phyloP scores from a whole-genome alignment of 2,113 vertebrate species.

The Brachypodius melanocephalos region DNA sequence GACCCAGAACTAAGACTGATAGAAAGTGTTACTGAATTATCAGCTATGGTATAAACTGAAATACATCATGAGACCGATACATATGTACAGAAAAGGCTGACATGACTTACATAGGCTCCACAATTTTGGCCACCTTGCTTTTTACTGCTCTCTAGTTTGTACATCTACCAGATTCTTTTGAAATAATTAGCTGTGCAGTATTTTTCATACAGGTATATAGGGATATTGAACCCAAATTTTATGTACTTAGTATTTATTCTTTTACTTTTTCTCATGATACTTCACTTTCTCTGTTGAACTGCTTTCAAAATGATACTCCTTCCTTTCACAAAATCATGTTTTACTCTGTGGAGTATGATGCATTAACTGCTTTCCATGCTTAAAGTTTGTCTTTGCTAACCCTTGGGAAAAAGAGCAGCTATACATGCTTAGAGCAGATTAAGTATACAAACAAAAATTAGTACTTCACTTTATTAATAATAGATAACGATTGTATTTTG shows the following conservation, averaged over 20 bases:
- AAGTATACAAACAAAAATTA: neutral
- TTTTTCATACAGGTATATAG: neutral
- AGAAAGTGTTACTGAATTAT: neutral
- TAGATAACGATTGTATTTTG: neutral
- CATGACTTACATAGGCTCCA: neutral
- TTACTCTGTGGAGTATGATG: neutral
- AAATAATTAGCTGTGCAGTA: neutral
- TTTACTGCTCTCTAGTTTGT: neutral
- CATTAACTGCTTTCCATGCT: neutral
- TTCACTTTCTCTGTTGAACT: neutral
- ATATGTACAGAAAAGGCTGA: neutral
- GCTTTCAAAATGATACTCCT: neutral
- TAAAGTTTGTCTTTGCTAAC: neutral
- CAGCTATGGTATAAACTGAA: neutral
- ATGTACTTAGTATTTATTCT: neutral
- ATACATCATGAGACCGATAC: neutral
- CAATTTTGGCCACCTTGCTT: neutral
- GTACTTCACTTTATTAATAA: neutral
- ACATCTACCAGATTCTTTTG: neutral
- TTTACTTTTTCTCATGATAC: neutral
- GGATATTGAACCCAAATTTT: neutral
- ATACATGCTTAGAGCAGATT: neutral
- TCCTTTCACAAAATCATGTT: neutral
- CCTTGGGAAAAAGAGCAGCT: neutral
- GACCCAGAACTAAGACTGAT: neutral